phyloP scores from a whole-genome alignment of 2,113 vertebrate species.

The Ellobius talpinus region DNA sequence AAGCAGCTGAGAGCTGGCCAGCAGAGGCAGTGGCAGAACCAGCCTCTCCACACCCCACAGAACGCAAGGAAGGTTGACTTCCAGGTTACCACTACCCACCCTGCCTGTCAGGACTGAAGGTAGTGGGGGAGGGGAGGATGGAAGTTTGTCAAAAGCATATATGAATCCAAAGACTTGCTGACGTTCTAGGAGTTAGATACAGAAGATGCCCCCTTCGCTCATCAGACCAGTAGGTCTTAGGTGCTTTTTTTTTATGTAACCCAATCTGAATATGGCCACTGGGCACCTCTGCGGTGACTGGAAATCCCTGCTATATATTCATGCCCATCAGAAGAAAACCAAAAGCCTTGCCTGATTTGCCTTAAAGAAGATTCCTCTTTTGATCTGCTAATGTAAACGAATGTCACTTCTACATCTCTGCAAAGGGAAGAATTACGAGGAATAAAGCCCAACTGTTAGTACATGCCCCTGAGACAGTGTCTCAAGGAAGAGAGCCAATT shows the following conservation, averaged over 20 bases:
- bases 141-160: not conserved
- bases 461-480: not conserved
- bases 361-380: constrained; percentile 31
- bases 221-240: not conserved
- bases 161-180: not conserved
- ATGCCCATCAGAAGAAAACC: not conserved
- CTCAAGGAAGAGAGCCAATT: constrained; percentile 34
- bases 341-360: constrained; percentile 20
- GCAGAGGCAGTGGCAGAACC: not conserved
- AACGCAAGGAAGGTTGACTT: not conserved
- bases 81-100: not conserved
- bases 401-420: constrained; percentile 61
- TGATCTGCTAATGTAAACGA: constrained; percentile 50
- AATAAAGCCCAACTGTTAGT: constrained; percentile 42
- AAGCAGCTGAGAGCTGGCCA: not conserved
- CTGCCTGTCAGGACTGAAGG: not conserved
- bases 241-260: not conserved
- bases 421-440: not conserved
- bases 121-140: rapidly evolving
- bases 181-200: not conserved
- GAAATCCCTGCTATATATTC: not conserved
- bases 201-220: not conserved
- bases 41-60: not conserved
- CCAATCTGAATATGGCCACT: constrained; percentile 15
- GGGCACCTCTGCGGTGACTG: not conserved